phyloP scores from a whole-genome alignment of 2,797 vertebrate species.

The Hephaestus fuliginosus region DNA sequence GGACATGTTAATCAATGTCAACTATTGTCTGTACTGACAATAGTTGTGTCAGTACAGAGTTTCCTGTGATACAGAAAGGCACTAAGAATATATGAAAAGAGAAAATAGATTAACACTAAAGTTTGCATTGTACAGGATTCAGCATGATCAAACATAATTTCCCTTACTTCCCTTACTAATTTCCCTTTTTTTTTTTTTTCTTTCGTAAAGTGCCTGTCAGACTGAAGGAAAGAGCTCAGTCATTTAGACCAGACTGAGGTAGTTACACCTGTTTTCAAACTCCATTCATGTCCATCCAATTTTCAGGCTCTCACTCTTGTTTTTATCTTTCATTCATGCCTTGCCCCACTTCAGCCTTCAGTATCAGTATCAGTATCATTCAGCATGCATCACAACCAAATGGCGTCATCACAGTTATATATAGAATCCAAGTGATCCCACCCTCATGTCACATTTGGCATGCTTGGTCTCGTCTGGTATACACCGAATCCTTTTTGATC shows the following conservation, averaged over 20 bases:
- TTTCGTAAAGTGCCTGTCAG: background rate
- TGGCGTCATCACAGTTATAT: slow-evolving; percentile 69
- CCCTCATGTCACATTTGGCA: slow-evolving; percentile 73
- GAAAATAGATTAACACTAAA: too few species aligned
- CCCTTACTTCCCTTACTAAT: too few species aligned
- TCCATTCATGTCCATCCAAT: too few species aligned
- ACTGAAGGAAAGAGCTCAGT: background rate
- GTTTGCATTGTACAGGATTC: too few species aligned
- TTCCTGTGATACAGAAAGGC: too few species aligned
- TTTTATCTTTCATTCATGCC: background rate
- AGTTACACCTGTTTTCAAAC: background rate
- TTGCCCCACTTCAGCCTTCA: slow-evolving; percentile 23
- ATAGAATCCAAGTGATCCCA: slow-evolving; percentile 65
- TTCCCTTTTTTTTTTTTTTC: background rate
- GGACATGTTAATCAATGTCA: too few species aligned
- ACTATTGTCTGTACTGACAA: too few species aligned
- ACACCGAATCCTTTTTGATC: slow-evolving; percentile 69
- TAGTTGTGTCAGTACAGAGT: too few species aligned
- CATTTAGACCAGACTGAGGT: background rate
- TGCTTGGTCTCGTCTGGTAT: slow-evolving; percentile 49
- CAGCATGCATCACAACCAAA: slow-evolving; percentile 55
- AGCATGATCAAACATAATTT: too few species aligned
- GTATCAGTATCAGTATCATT: slow-evolving; percentile 42
- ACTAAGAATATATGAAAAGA: too few species aligned
- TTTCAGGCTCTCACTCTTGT: background rate